Evolutionary conservation across 2,888 invertebrate genomes (phyloP).

Genomic region (Eremobia ochroleuca): DNA sequence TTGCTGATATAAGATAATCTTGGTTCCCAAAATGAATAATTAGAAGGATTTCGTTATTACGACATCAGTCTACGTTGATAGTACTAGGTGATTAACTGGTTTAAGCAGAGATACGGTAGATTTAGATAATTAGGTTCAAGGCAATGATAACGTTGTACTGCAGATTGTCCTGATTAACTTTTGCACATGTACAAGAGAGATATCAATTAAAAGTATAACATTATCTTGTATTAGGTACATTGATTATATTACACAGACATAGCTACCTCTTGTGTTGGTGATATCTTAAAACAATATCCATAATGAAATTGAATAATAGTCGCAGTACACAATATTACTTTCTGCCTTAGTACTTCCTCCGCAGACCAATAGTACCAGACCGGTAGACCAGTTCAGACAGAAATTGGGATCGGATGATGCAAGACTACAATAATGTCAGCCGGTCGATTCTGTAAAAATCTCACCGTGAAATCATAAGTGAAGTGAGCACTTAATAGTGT

Average conservation of each 20-base stretch:
- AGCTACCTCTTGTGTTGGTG: not conserved
- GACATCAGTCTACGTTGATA: not conserved
- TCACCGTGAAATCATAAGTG: no score
- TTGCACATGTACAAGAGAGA: not conserved
- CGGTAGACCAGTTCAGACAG: no score
- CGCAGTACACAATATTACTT: not conserved
- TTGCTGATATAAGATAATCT: not conserved
- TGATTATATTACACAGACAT: not conserved
- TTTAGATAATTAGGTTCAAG: conserved; percentile 10
- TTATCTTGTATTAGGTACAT: not conserved
- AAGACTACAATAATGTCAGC: no score
- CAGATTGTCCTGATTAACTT: not conserved
- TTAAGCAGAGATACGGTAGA: not conserved
- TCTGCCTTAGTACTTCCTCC: not conserved
- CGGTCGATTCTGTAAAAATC: no score
- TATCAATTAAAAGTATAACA: not conserved
- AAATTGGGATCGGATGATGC: not conserved
- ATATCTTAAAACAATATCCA: not conserved
- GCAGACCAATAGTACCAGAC: no score
- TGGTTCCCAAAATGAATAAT: not conserved
- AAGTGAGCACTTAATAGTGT: no score
- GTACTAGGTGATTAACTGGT: not conserved
- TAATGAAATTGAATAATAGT: not conserved
- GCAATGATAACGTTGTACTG: not conserved
- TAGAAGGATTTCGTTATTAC: not conserved